Evolutionary conservation across 2,797 vertebrate genomes (phyloP), one percentile per base, ranked within the genome.

Genomic region (Darevskia mixta): DNA sequence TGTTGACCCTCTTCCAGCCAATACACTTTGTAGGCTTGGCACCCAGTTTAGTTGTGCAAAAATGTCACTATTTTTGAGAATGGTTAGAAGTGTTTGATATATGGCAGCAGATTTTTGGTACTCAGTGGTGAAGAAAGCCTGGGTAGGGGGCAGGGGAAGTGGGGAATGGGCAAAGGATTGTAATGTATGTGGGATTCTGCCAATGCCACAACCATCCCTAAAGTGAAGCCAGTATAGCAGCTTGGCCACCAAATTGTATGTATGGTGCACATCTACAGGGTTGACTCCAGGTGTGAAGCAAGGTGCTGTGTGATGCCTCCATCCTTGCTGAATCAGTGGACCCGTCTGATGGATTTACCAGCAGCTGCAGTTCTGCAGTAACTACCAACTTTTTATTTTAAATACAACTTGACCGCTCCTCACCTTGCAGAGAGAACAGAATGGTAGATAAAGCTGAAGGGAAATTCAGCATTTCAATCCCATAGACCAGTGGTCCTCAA

Each of bases 1-100:
- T 92, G 90, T 76, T 79, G 32, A 25, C 43, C n/a, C 73, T 45
- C 20, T 72, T 90, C 75, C 41, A 11, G 1, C 1, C 15, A 29
- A 29, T 29, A 58, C 8, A 58, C 82, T 90, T 9, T 45, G 75
- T 85, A 23, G 2, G 2, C 20, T 87, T 43, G 43, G 8, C 13
- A 6, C 20, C n/a, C 43, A 71, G 15, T 79, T 84, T 92, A 77
- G 1, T 84, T 35, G 80, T 76, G 13, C 20, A 0, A 66, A 73
- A 92, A 29, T 71, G 80, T 1, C 66, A 85, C 1, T 15, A 67
- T 72, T 35, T 73, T 69, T 58, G 18, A 86, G 17, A 82, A 80
- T 20, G 38, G 13, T 79, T 55, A 67, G 41, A 35, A 79, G 45
- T 5, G 25, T 18, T 86, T 77, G 45, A 75, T 69, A 75, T 29